Conservation (phyloP, 2,888 invertebrate genomes). For the Agonopterix heracliana region DNA sequence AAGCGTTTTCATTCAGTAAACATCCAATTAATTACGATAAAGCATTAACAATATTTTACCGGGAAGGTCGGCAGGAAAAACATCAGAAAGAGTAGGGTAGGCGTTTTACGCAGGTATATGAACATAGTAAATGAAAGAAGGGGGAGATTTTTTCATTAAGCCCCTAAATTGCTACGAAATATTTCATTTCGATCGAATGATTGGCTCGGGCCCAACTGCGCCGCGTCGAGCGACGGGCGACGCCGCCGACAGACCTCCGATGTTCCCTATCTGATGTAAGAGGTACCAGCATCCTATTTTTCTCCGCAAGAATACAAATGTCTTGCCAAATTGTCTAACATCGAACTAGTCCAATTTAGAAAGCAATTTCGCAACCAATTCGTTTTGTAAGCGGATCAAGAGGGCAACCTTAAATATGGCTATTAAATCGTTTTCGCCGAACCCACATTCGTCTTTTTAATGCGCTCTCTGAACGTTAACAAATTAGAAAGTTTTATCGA, state of each 20-base stretch:
- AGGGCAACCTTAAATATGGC: slow-evolving; percentile 67
- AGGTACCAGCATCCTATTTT: slow-evolving; percentile 64
- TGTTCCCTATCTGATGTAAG: slow-evolving; percentile 65
- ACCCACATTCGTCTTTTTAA: slow-evolving; percentile 56
- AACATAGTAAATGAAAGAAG: slow-evolving; percentile 40
- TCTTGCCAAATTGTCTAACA: slow-evolving; percentile 73
- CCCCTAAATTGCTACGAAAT: slow-evolving; percentile 51
- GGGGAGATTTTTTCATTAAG: slow-evolving; percentile 50
- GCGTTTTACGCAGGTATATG: slow-evolving; percentile 13
- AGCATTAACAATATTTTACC: too few species aligned
- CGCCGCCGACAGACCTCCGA: slow-evolving; percentile 45
- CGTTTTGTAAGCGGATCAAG: slow-evolving; percentile 71
- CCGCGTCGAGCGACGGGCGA: background rate
- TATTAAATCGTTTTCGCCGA: slow-evolving; percentile 60
- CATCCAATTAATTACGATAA: too few species aligned
- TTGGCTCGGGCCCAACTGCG: slow-evolving; percentile 63
- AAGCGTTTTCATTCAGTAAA: too few species aligned
- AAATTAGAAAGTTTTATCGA: slow-evolving; percentile 43
- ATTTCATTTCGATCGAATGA: slow-evolving; percentile 61
- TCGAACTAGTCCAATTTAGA: slow-evolving; percentile 73
- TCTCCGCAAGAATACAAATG: slow-evolving; percentile 73
- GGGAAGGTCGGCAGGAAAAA: too few species aligned
- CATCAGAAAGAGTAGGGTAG: too few species aligned
- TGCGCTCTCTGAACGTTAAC: slow-evolving; percentile 42
- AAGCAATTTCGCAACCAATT: slow-evolving; percentile 74